A percentile compares a stretch with the other conserved stretches of the same genome.
Evolutionary conservation across 1,140 invertebrate species (phyloP).

Genomic region (Uloborus diversus): DNA sequence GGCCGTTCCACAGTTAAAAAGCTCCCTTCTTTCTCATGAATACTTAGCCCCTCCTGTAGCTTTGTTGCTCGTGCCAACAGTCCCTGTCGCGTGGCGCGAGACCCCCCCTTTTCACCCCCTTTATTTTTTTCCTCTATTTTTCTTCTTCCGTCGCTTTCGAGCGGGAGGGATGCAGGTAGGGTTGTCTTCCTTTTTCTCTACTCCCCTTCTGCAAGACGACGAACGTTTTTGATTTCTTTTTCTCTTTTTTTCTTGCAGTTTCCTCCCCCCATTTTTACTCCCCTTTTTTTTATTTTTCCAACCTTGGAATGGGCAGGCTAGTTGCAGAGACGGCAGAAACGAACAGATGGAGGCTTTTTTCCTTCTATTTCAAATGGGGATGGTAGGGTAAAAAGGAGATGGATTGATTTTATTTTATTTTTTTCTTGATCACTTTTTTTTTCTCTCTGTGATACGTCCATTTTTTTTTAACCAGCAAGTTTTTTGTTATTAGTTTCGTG

Average conservation of each 20-base stretch:
- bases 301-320: conserved; percentile 11
- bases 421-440: not conserved
- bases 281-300: not conserved
- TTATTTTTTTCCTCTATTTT: not conserved
- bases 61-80: conserved; percentile 36
- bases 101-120: not conserved
- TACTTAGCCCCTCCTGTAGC: conserved; percentile 33
- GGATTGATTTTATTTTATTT: not conserved
- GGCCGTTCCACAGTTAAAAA: conserved; percentile 50
- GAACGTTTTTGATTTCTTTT: conserved; percentile 22
- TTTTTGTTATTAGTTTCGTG: too few relatives aligned
- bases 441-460: too few relatives aligned
- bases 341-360: conserved; percentile 32
- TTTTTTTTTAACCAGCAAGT: too few relatives aligned
- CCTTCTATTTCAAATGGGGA: not conserved
- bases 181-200: not conserved
- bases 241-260: conserved; percentile 8
- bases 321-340: not conserved
- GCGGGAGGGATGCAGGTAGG: not conserved
- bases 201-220: not conserved
- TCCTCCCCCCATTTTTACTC: not conserved
- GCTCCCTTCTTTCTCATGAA: conserved; percentile 22
- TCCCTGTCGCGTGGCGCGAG: not conserved
- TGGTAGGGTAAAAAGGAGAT: not conserved
- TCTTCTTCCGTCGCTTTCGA: conserved; percentile 2